Conservation (phyloP, 2,113 vertebrate genomes). For the Phasianus colchicus region DNA sequence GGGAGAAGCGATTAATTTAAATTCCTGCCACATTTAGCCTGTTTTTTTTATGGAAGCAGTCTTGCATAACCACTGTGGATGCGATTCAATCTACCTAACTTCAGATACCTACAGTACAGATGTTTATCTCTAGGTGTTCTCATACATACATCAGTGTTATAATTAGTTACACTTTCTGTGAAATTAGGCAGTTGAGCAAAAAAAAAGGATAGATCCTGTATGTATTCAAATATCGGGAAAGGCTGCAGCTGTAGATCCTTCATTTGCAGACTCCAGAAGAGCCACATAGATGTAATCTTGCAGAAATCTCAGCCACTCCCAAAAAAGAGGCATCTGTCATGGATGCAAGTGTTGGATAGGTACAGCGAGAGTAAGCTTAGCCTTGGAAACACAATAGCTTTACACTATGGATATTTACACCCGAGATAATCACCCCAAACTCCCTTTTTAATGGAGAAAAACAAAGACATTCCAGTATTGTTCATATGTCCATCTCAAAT, state of each 20-base stretch:
- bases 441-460: background rate
- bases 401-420: background rate
- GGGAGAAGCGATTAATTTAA: conserved; percentile 20
- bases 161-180: background rate
- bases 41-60: background rate
- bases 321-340: background rate
- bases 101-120: background rate
- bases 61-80: background rate
- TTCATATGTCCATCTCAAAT: background rate
- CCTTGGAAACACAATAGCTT: background rate
- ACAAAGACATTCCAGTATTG: background rate
- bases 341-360: background rate
- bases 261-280: background rate
- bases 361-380: background rate
- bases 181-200: background rate
- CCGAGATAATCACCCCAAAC: background rate
- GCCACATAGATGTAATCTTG: background rate
- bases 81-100: background rate
- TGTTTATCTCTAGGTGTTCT: background rate
- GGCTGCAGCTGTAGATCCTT: background rate
- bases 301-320: background rate
- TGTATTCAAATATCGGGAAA: background rate
- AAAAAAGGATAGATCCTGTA: background rate
- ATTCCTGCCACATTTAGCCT: background rate
- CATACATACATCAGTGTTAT: background rate